Evolutionary conservation across 2,888 invertebrate genomes (phyloP).

Genomic region (Lampropteryx suffumata): DNA sequence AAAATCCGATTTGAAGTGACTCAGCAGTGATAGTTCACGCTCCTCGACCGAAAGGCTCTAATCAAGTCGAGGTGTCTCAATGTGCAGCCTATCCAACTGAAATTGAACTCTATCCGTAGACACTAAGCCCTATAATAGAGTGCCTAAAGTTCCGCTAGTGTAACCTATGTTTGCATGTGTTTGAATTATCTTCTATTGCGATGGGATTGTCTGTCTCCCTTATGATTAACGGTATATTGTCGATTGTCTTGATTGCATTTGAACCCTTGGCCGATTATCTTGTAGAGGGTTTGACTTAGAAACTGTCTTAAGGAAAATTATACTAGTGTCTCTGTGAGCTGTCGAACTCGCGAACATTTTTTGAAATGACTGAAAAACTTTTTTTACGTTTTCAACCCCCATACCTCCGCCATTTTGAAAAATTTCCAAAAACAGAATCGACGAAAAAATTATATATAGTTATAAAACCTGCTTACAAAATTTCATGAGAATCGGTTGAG

Average conservation of each 20-base stretch:
- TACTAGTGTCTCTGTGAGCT: no score
- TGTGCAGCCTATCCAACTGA: constrained; percentile 20
- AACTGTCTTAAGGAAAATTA: no score
- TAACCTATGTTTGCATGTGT: constrained; percentile 41
- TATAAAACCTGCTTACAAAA: no score
- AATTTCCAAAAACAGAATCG: no score
- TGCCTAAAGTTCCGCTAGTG: constrained; percentile 29
- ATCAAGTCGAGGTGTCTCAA: constrained; percentile 58
- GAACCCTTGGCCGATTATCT: constrained; percentile 23
- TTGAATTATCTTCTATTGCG: constrained; percentile 39
- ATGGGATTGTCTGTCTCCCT: constrained; percentile 36
- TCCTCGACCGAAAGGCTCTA: constrained; percentile 46
- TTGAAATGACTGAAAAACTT: no score
- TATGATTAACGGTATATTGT: constrained; percentile 39
- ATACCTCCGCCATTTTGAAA: no score
- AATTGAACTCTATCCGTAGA: constrained; percentile 26
- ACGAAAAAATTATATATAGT: no score
- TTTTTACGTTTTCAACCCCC: no score
- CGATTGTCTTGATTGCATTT: constrained; percentile 34
- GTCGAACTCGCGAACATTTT: no score
- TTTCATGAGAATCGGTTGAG: no score
- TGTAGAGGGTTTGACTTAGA: no score
- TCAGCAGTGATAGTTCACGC: constrained; percentile 35
- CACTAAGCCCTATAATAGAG: constrained; percentile 24
- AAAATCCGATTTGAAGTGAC: background rate